These are phyloP conservation scores for Erebia palarica DNA, from an alignment of 2,888 invertebrate species.

Conservation along the genomic window DNA sequence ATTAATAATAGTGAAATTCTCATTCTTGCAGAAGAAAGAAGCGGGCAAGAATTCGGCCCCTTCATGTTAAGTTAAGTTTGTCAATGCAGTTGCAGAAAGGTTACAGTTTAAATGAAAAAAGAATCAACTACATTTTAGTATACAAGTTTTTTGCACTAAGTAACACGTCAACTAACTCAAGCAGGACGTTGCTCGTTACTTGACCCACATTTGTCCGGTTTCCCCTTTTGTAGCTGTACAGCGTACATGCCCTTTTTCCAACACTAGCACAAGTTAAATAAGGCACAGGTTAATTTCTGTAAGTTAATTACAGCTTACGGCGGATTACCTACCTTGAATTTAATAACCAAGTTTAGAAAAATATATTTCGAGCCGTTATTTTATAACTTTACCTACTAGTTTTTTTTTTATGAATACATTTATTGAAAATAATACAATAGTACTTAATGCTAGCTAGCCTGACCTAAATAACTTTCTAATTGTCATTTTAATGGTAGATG, in stretches of 20 bases:
- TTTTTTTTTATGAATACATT: too few species aligned
- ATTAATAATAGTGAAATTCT: too few species aligned
- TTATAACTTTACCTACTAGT: too few species aligned
- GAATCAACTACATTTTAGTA: background rate
- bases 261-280: slow-evolving; percentile 25
- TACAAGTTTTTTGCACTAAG: background rate
- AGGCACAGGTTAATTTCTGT: slow-evolving; percentile 31
- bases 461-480: too few species aligned
- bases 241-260: slow-evolving; percentile 26
- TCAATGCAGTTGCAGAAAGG: background rate
- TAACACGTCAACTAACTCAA: slow-evolving; percentile 10
- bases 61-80: too few species aligned
- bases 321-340: slow-evolving; percentile 23
- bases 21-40: too few species aligned
- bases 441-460: too few species aligned
- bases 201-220: slow-evolving; percentile 34
- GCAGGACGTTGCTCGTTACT: slow-evolving; percentile 15
- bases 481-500: too few species aligned
- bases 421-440: too few species aligned
- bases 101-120: background rate
- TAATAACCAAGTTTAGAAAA: background rate
- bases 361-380: background rate
- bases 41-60: too few species aligned
- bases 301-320: slow-evolving; percentile 22
- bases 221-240: slow-evolving; percentile 25